Evolutionary conservation across 2,113 vertebrate genomes (phyloP).

Genomic region (Amazona guildingii): DNA sequence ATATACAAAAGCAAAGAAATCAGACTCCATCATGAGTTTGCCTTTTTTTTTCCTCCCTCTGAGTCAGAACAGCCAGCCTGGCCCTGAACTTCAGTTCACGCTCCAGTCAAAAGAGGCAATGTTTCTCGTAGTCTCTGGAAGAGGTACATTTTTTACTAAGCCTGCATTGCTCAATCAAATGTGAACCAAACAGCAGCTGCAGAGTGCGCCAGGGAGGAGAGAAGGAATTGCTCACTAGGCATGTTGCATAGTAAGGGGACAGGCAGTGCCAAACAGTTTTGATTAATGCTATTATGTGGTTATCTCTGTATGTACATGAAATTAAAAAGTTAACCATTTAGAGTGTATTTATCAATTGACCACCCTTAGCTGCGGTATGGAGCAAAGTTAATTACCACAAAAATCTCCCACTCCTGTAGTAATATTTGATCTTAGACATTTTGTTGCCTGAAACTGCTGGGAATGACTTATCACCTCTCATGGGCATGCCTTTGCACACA

Average conservation of each 20-base stretch:
- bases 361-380: neutral
- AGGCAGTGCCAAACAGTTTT: neutral
- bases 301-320: neutral
- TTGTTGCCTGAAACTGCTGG: neutral
- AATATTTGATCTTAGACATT: neutral
- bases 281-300: neutral
- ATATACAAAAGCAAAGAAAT: neutral
- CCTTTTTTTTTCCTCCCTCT: neutral
- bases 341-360: neutral
- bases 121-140: neutral
- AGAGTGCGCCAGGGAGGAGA: neutral
- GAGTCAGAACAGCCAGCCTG: neutral
- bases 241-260: neutral
- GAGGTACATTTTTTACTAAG: neutral
- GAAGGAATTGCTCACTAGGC: neutral
- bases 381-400: neutral
- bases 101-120: neutral
- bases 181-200: neutral
- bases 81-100: constrained; percentile 6
- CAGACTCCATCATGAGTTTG: neutral
- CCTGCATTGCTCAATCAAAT: neutral
- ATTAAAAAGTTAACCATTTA: neutral
- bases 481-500: rapidly evolving
- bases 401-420: neutral
- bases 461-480: neutral